Percentiles rank a stretch among this genome's conserved stretches.
Evolutionary conservation across 2,888 invertebrate species (phyloP).

Genomic region (Gibbula magus): DNA sequence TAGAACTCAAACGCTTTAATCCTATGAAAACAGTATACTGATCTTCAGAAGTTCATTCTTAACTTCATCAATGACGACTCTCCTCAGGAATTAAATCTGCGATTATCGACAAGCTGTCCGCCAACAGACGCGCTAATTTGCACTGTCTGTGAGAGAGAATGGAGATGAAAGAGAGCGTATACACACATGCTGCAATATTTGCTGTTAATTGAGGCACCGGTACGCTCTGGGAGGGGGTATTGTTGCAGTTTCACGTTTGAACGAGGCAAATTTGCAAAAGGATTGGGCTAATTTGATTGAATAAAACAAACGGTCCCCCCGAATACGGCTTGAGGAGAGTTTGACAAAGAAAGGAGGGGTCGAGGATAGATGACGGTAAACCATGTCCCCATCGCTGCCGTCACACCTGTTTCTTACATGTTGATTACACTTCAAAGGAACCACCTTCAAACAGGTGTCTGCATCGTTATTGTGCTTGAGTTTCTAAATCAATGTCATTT

Average conservation of each 20-base stretch:
- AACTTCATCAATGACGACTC: not conserved
- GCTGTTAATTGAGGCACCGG: not conserved
- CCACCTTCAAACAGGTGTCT: not conserved
- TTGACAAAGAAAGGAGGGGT: not conserved
- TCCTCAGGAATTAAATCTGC: not conserved
- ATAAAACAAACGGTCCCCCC: not conserved
- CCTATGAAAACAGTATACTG: no score
- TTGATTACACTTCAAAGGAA: slow-evolving; percentile 6
- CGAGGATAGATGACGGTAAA: not conserved
- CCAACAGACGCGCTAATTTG: not conserved
- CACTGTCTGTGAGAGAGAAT: not conserved
- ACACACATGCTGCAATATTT: not conserved
- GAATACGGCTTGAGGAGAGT: not conserved
- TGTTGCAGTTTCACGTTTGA: not conserved
- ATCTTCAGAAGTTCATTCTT: no score
- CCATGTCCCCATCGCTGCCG: not conserved
- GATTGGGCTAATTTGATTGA: slow-evolving; percentile 6
- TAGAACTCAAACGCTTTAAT: no score
- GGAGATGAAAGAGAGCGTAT: not conserved
- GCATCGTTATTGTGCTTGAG: not conserved
- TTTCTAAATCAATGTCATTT: not conserved
- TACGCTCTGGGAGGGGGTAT: not conserved
- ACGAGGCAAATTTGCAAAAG: slow-evolving; percentile 1
- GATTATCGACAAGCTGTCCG: not conserved
- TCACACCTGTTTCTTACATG: not conserved